Base-by-base conservation (phyloP, 2,888 invertebrate genomes). In the Hypercompe scribonia region DNA sequence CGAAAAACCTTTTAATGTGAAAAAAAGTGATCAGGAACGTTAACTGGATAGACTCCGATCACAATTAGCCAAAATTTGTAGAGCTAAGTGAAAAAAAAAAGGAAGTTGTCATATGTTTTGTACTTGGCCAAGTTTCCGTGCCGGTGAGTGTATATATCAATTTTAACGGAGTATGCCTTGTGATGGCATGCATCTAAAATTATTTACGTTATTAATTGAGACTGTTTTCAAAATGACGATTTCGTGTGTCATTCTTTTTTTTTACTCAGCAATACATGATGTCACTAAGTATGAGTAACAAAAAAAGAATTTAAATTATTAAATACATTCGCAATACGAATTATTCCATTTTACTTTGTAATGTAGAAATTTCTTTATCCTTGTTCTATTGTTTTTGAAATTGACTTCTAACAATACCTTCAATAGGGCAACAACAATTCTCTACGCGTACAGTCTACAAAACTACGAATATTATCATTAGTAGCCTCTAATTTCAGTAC, bases 381-480 rank as follows among this genome's bases (percentile, higher is more conserved):
- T 81, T 84, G 88, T 91, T 89, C 91, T 92, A 73, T 76, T 76
- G 90, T 92, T 91, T 92, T 91, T 89, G 86, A 84, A 84, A 91
- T 91, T 89, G 87, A 88, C 88, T 90, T 89, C 86, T 88, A 88
- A 93, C 92, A 91, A 92, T 90, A 89, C 87, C 81, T 86, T 87
- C 86, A 93, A 93, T 92, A 90, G 92, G 87, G 87, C 88, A 89
- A 91, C 92, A 90, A 88, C 88, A 91, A 91, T 91, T 88, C 92
- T 92, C 91, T 92, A 92, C 91, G 92, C 91, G 90, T 94, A 93
- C 93, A 94, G 91, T 93, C 93, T 88, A 94, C 92, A 93, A 93
- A 93, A 90, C 91, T 93, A 92, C 87, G 87, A 90, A 90, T 89
- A 90, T 88, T 91, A 90, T 90, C 89, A 91, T 90, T 90, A 90